Evolutionary conservation across 2,888 invertebrate genomes (phyloP).

Genomic region (Malthinus seriepunctatus): DNA sequence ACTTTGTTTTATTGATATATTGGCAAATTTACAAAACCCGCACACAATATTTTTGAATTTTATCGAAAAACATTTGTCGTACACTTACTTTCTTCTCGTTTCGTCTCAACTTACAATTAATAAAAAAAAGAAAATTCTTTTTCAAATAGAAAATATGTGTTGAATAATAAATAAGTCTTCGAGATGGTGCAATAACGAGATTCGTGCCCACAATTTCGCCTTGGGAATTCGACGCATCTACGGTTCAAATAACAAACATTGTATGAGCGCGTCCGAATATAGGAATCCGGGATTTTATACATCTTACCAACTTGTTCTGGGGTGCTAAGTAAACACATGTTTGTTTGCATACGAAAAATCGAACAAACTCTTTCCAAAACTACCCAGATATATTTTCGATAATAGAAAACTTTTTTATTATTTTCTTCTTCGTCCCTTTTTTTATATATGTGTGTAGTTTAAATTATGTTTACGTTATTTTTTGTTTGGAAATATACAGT

Average conservation of each 20-base stretch:
- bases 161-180: constrained; percentile 5
- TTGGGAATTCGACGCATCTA: constrained; percentile 46
- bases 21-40: constrained; percentile 2
- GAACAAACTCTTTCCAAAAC: constrained; percentile 40
- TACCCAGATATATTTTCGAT: constrained; percentile 23
- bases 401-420: constrained; percentile 8
- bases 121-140: no score
- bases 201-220: constrained; percentile 44
- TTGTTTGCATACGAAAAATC: constrained; percentile 48
- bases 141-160: background rate
- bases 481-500: constrained; percentile 10
- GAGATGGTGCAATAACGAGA: constrained; percentile 42
- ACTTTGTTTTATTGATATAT: constrained; percentile 29
- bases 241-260: constrained; percentile 47
- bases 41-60: no score
- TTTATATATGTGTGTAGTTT: background rate
- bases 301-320: constrained; percentile 45
- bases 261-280: constrained; percentile 45
- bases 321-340: constrained; percentile 47
- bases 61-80: no score
- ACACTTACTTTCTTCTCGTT: no score
- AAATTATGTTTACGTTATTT: constrained; percentile 12
- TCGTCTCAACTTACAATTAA: no score
- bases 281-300: constrained; percentile 46
- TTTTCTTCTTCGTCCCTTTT: background rate